A percentile compares a stretch with the other conserved stretches of the same genome.
These are phyloP conservation scores for Asarcornis scutulata DNA, from an alignment of 2,113 vertebrate genomes.

Conservation along the genomic window DNA sequence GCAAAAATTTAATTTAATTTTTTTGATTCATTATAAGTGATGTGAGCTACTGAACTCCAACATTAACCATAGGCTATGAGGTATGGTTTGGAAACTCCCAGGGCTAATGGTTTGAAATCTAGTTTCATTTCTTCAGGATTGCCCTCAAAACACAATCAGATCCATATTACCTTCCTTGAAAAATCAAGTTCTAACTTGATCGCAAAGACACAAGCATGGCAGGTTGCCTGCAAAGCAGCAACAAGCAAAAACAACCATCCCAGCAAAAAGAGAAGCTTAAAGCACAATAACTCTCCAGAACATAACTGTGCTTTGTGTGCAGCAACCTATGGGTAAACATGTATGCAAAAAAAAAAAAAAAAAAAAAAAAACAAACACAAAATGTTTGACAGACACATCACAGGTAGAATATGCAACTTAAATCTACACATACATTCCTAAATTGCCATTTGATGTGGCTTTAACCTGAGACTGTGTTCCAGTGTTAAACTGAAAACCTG, in stretches of 20 bases:
- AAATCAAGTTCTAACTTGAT: background rate
- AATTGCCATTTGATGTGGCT: background rate
- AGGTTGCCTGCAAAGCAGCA: background rate
- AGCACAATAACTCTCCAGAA: background rate
- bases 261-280: background rate
- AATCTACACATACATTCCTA: background rate
- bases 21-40: slow-evolving; percentile 28
- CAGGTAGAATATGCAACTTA: background rate
- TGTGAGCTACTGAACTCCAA: background rate
- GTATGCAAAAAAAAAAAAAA: background rate
- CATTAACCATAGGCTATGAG: background rate
- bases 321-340: background rate
- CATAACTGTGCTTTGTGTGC: background rate
- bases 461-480: background rate
- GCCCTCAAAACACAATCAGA: background rate
- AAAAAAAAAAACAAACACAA: background rate
- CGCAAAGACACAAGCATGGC: background rate
- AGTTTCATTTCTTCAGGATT: background rate
- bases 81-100: background rate
- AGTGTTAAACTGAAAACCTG: background rate
- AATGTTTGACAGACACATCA: background rate
- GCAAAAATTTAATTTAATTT: slow-evolving; percentile 65
- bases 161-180: background rate
- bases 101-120: background rate
- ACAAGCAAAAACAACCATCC: too few species aligned